Conservation (phyloP, 2,797 vertebrate species). For the Malacoraja senta region DNA sequence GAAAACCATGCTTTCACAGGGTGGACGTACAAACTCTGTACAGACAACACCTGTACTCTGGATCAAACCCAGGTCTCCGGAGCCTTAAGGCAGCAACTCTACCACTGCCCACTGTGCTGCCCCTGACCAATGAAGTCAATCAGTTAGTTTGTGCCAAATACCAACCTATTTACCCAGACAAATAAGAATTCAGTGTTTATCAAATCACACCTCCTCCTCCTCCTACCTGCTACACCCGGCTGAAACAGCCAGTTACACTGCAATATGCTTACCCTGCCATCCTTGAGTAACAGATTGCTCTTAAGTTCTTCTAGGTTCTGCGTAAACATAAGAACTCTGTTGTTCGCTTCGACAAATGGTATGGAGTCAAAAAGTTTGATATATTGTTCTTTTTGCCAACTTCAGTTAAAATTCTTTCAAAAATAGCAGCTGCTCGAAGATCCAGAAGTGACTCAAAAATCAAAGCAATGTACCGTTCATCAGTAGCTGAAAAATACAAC, state of each 20-base stretch:
- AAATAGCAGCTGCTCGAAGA: slow-evolving; percentile 70
- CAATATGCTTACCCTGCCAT: slow-evolving; percentile 6
- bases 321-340: slow-evolving; percentile 85
- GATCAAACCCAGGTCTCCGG: too few species aligned
- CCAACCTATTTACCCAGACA: background rate
- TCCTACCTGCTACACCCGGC: background rate
- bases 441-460: slow-evolving; percentile 85
- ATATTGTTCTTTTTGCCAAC: slow-evolving; percentile 76
- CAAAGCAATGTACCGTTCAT: slow-evolving; percentile 88
- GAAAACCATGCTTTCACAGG: too few species aligned
- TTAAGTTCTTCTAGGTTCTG: slow-evolving; percentile 64
- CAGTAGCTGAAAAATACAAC: slow-evolving; percentile 60
- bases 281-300: background rate
- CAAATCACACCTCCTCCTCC: too few species aligned
- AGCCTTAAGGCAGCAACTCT: too few species aligned
- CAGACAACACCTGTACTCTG: too few species aligned
- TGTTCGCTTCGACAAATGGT: slow-evolving; percentile 84
- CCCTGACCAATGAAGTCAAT: background rate
- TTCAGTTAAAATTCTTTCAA: slow-evolving; percentile 82
- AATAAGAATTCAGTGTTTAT: background rate
- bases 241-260: background rate
- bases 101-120: too few species aligned
- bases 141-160: background rate
- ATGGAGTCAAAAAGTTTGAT: slow-evolving; percentile 76
- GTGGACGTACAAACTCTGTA: too few species aligned